Percentiles rank a stretch among this genome's conserved stretches.
Evolutionary conservation across 2,888 invertebrate genomes (phyloP).

Genomic region (Rosalia funebris): DNA sequence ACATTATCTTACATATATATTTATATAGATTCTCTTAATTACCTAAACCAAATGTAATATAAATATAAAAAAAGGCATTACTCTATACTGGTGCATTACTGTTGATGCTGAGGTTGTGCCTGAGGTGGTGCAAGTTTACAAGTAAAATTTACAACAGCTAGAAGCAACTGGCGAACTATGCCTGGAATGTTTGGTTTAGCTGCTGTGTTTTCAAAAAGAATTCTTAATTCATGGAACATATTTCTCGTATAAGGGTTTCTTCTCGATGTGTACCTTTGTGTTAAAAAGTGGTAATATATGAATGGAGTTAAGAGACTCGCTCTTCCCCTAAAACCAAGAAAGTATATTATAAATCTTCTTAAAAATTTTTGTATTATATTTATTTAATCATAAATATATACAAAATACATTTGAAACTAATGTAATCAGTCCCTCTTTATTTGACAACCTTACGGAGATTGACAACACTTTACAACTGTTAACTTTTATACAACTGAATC

Average conservation of each 20-base stretch:
- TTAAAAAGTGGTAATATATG: slow-evolving; percentile 96
- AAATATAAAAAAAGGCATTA: neutral
- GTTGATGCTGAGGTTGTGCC: slow-evolving; percentile 56
- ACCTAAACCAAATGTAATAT: slow-evolving; percentile 1
- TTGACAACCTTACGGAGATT: too few species aligned
- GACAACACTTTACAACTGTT: too few species aligned
- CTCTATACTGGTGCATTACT: slow-evolving; percentile 18
- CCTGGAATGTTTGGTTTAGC: slow-evolving; percentile 76
- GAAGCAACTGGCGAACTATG: slow-evolving; percentile 70
- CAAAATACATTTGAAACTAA: too few species aligned
- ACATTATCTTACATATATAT: too few species aligned
- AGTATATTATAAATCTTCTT: too few species aligned
- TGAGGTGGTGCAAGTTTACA: slow-evolving; percentile 80
- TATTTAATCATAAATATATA: too few species aligned
- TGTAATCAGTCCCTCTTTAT: too few species aligned
- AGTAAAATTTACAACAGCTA: slow-evolving; percentile 74
- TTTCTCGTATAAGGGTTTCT: slow-evolving; percentile 96
- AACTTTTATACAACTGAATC: too few species aligned
- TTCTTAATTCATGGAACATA: slow-evolving; percentile 88
- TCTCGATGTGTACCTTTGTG: slow-evolving; percentile 90
- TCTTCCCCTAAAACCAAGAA: slow-evolving; percentile 78
- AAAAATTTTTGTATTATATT: too few species aligned
- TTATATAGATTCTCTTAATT: neutral
- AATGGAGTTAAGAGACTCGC: slow-evolving; percentile 92
- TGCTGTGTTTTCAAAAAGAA: slow-evolving; percentile 75